Evolutionary conservation across 2,888 invertebrate species (phyloP), one percentile per base, ranked within the genome.

Genomic region (Nipponacmea schrenckii): DNA sequence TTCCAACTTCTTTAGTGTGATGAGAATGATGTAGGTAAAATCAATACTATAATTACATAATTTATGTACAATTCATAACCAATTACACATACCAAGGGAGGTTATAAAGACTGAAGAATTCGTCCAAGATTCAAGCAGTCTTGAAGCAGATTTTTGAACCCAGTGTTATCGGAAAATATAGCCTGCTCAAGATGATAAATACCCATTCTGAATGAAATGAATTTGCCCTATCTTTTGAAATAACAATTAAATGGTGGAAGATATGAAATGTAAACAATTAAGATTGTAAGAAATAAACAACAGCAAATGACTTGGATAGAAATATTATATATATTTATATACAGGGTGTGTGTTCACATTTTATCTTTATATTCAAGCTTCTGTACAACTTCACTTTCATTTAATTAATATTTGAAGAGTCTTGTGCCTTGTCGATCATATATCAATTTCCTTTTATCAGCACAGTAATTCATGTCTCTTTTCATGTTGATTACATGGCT

Each of bases 401-500:
- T 56, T 56, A 20, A 56, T 56, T 56, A 56, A 56, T 24, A 56
- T 56, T 56, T 56, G 56, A 56, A 24, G 56, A 56, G 56, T 24
- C 56, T 56, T 56, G 56, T 24, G 56, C 14, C 56, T 20, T 56
- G 56, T 24, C 56, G 20, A 56, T 56, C 56, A 56, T 56, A 56
- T 56, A 56, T 56, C 56, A 56, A 39, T 39, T 56, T 14, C 56
- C 12, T 24, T 56, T 56, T 24, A 56, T 56, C 56, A 24, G 20
- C 20, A 20, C 24, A 56, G 20, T 24, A 56, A 56, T 56, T 56
- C 24, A 20, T 24, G 20, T 20, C 24, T 56, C 56, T 24, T 56
- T 56, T 56, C 56, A 56, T 56, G 56, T 56, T 24, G 24, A 56
- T 56, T 56, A 56, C 56, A 56, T 56, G 56, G 56, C 20, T 56